These are phyloP conservation scores for Ectemnius lituratus DNA, from an alignment of 2,888 invertebrate genomes.

Conservation along the genomic window DNA sequence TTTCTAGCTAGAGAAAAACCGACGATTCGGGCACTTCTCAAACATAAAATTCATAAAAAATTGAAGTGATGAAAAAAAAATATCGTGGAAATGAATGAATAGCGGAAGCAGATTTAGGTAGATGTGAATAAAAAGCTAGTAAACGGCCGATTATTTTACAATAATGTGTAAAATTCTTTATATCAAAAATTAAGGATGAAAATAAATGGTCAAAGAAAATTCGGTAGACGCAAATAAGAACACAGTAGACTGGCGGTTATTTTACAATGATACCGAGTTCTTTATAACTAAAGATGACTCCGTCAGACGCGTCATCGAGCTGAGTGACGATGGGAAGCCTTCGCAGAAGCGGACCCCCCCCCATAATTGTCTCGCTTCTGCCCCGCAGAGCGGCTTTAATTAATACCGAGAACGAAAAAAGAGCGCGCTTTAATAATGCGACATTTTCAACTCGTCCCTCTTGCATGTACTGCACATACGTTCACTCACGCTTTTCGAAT, in stretches of 20 bases:
- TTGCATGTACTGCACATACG: constrained; percentile 18
- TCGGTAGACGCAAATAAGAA: no score
- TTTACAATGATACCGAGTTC: no score
- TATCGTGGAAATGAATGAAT: neutral
- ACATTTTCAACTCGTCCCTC: constrained; percentile 23
- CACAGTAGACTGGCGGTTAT: no score
- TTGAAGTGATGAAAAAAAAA: neutral
- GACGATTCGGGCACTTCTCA: neutral
- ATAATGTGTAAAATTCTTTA: neutral
- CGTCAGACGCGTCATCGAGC: constrained; percentile 44
- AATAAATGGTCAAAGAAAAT: neutral
- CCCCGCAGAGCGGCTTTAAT: constrained; percentile 57
- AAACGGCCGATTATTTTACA: no score
- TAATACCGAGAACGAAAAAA: constrained; percentile 54
- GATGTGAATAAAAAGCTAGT: no score
- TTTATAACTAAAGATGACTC: constrained; percentile 10
- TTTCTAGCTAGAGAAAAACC: neutral
- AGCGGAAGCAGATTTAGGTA: neutral
- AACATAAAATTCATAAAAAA: neutral
- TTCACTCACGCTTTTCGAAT: constrained; percentile 14
- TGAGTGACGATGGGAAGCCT: constrained; percentile 13
- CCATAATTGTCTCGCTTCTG: constrained; percentile 59
- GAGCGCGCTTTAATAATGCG: constrained; percentile 57
- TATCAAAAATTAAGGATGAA: neutral
- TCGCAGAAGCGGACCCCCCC: constrained; percentile 25